Percentiles rank a stretch among this genome's conserved stretches.
These are phyloP conservation scores for Albula goreensis DNA, from an alignment of 2,113 vertebrate genomes.

Conservation along the genomic window DNA sequence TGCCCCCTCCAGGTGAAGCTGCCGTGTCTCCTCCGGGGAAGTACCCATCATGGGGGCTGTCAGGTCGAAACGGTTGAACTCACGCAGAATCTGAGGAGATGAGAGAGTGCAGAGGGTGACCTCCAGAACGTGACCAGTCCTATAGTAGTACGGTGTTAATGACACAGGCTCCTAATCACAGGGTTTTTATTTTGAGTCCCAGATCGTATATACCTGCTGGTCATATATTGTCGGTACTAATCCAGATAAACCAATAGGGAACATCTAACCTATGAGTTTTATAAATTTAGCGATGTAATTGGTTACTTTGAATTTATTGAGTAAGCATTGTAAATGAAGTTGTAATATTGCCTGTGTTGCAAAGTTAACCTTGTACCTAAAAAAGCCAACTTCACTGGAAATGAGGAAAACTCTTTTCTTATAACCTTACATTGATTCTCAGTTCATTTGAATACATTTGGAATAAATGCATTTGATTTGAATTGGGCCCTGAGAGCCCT, in stretches of 20 bases:
- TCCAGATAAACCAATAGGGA: no score
- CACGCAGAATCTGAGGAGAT: constrained; percentile 80
- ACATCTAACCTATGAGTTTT: no score
- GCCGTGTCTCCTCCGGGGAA: constrained; percentile 81
- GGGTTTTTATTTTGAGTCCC: no score
- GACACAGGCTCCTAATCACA: no score
- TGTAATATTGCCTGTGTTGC: background rate
- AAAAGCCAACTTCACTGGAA: no score
- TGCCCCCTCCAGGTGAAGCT: constrained; percentile 88
- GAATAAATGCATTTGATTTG: no score
- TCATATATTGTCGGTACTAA: background rate
- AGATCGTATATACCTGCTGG: background rate
- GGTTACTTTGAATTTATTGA: background rate
- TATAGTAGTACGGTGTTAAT: background rate
- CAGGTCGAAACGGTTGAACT: constrained; percentile 84
- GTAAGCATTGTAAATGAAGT: background rate
- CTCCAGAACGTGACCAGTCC: background rate
- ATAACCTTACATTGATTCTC: no score
- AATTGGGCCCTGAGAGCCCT: background rate
- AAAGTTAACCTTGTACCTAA: no score
- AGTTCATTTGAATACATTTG: no score
- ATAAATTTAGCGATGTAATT: background rate
- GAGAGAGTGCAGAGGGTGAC: background rate
- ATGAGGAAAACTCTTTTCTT: no score
- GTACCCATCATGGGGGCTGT: constrained; percentile 81